Percentiles rank a stretch among this genome's conserved stretches.
Conservation (phyloP, 2,113 vertebrate species). For the Burhinus bistriatus region DNA sequence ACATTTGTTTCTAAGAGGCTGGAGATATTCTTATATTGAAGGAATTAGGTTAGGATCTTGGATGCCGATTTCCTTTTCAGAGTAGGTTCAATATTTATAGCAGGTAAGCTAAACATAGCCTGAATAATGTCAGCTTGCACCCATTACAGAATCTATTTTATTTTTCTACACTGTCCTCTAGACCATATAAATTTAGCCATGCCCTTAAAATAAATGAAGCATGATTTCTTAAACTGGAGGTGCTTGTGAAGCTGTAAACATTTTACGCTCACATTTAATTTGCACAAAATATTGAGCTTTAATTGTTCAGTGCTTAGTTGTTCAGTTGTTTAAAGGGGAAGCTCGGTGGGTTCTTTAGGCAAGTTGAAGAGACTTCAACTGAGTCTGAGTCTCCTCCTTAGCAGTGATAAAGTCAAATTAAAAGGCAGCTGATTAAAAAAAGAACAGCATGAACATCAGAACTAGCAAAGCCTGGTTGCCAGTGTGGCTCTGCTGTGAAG, state of each 20-base stretch:
- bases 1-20: background rate
- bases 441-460: background rate
- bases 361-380: background rate
- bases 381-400: background rate
- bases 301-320: slow-evolving; percentile 11
- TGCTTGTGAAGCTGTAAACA: slow-evolving; percentile 6
- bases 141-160: background rate
- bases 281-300: slow-evolving; percentile 27
- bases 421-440: background rate
- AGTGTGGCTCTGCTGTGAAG: background rate
- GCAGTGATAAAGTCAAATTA: background rate
- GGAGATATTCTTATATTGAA: background rate
- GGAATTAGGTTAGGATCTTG: background rate
- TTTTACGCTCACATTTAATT: slow-evolving; percentile 25
- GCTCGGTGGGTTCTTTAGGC: background rate
- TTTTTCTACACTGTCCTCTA: background rate
- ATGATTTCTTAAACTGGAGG: slow-evolving; percentile 27
- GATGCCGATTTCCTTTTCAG: background rate
- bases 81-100: background rate
- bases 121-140: background rate
- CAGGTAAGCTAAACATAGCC: background rate
- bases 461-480: background rate
- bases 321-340: background rate
- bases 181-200: background rate
- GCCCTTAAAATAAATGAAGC: slow-evolving; percentile 28